Evolutionary conservation across 2,113 vertebrate genomes (phyloP).

Genomic region (Platichthys stellatus): DNA sequence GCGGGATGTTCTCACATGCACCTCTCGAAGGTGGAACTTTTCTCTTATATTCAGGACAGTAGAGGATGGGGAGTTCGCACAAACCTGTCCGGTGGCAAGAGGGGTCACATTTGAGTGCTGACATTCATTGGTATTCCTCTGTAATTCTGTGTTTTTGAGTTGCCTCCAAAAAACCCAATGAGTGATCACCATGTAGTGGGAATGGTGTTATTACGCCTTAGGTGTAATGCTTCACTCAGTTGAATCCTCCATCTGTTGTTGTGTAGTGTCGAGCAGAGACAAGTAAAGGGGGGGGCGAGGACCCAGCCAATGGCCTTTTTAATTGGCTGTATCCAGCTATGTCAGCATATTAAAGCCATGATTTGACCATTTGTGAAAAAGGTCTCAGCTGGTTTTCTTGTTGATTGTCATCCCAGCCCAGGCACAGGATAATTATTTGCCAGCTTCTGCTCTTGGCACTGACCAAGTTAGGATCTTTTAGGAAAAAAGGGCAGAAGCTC

Average conservation of each 20-base stretch:
- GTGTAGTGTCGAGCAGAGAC: constrained; percentile 4
- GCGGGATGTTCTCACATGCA: neutral
- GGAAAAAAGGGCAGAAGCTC: too few species aligned
- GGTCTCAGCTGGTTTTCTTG: constrained; percentile 2
- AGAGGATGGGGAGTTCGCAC: constrained; percentile 2
- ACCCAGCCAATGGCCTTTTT: neutral
- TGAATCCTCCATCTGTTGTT: constrained; percentile 41
- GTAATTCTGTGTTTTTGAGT: constrained; percentile 16
- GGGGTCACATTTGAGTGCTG: constrained; percentile 1
- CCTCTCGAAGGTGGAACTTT: constrained; percentile 9
- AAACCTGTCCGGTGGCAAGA: neutral
- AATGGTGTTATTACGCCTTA: constrained; percentile 14
- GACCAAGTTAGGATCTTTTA: neutral
- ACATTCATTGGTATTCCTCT: constrained; percentile 2
- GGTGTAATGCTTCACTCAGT: neutral
- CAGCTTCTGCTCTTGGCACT: neutral
- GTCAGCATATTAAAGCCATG: constrained; percentile 16
- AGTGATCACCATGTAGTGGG: constrained; percentile 13
- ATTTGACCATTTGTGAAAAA: constrained; percentile 17
- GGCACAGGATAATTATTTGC: neutral
- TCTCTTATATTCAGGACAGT: neutral
- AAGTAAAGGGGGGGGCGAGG: constrained; percentile 6
- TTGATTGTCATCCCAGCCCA: constrained; percentile 9
- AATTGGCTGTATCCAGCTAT: neutral
- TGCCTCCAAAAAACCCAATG: constrained; percentile 18